A percentile compares a stretch with the other conserved stretches of the same genome.
Evolutionary conservation across 2,797 vertebrate genomes (phyloP).

Genomic region (Cirrhinus mrigala): DNA sequence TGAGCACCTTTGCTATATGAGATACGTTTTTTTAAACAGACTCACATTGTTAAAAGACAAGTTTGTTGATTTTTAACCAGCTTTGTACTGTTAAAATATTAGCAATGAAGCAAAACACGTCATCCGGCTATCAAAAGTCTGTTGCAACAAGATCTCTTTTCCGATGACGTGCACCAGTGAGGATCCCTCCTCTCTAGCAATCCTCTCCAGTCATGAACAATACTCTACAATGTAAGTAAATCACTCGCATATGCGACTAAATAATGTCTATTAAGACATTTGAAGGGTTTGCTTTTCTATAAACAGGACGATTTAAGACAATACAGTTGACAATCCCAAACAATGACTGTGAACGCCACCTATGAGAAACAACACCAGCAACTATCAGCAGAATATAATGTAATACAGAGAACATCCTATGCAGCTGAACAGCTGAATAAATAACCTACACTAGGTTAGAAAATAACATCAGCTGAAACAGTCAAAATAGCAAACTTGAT

Average conservation of each 20-base stretch:
- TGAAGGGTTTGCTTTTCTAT: neutral
- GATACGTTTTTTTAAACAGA: too few relatives aligned
- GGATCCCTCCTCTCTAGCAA: neutral
- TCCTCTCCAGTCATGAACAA: neutral
- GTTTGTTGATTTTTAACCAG: too few relatives aligned
- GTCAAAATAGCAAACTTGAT: neutral
- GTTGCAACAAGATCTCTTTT: too few relatives aligned
- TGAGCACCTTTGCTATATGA: too few relatives aligned
- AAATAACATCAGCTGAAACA: constrained; percentile 17
- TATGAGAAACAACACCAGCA: constrained; percentile 6
- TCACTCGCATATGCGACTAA: neutral
- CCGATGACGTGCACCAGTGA: neutral
- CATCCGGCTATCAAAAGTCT: too few relatives aligned
- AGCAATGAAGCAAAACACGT: too few relatives aligned
- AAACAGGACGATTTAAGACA: neutral
- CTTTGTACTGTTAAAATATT: too few relatives aligned
- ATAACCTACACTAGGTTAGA: constrained; percentile 31
- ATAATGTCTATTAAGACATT: neutral
- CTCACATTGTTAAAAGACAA: too few relatives aligned
- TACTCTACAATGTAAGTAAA: neutral
- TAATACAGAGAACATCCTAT: constrained; percentile 14
- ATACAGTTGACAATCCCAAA: neutral
- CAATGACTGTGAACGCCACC: neutral
- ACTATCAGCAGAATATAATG: constrained; percentile 12
- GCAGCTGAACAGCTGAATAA: constrained; percentile 47